Evolutionary conservation across 2,797 vertebrate species (phyloP).

Genomic region (Meriones psammophilus): DNA sequence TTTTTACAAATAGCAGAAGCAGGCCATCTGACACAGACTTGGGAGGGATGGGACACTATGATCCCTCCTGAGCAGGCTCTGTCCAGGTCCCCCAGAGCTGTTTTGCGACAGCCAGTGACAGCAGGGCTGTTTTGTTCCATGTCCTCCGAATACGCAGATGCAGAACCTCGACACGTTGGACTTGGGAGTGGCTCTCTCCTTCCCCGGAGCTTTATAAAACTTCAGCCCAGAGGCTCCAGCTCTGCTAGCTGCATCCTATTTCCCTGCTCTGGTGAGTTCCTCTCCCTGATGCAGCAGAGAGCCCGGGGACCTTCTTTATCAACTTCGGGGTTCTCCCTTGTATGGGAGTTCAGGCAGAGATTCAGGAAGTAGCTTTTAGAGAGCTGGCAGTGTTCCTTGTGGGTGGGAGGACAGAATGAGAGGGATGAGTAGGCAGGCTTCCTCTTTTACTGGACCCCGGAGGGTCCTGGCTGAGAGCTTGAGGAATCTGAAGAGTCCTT

Average conservation of each 20-base stretch:
- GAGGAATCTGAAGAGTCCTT: neutral
- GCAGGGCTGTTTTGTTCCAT: neutral
- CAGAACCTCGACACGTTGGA: slow-evolving; percentile 59
- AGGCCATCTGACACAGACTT: neutral
- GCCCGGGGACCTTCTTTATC: neutral
- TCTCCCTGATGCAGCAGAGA: neutral
- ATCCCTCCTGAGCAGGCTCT: neutral
- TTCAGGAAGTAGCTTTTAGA: slow-evolving; percentile 64
- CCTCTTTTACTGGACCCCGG: neutral
- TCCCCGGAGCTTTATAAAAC: too few relatives aligned
- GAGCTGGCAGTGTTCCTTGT: neutral
- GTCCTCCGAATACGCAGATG: neutral
- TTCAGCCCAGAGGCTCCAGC: neutral
- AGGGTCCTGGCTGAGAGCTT: neutral
- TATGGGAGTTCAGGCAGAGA: neutral
- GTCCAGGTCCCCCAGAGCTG: neutral
- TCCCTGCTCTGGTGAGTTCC: slow-evolving; percentile 38
- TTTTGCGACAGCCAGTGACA: too few relatives aligned
- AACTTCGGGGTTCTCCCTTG: neutral
- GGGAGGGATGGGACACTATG: too few relatives aligned
- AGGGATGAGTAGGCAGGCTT: neutral
- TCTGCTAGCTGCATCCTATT: neutral
- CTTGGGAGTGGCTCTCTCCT: too few relatives aligned
- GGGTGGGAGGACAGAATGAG: too few relatives aligned
- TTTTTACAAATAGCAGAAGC: neutral